Evolutionary conservation across 2,113 vertebrate species (phyloP), one percentile per base, ranked within the genome.

Genomic region (Callionymus lyra): DNA sequence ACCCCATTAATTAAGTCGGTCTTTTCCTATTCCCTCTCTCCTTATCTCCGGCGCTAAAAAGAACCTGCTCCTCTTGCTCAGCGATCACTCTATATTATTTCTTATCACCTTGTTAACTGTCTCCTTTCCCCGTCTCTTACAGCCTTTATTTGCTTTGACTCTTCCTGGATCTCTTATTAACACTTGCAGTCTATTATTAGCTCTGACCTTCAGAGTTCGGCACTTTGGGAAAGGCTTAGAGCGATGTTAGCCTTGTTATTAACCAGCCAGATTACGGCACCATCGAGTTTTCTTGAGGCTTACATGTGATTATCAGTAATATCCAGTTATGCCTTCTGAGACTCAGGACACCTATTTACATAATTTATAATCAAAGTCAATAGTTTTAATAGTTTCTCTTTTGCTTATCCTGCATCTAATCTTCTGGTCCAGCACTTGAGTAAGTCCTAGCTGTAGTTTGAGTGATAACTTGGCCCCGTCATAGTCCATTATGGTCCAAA

Each of bases 1-100:
- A 71, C 61, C 40, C 68, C 68, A 63, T 80, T 76, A 80, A 75
- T 82, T 74, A 73, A 61, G 59, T 17, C 6, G 6, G 37, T 47
- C 56, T 44, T 64, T 62, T 58, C 60, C 44, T 60, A 33, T 27
- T 35, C 49, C 47, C 50, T 51, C 44, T 61, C 65, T 31, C 56
- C 48, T 52, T 55, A 48, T 66, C 48, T 16, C 49, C 45, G 53
- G 38, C 64, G 58, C 64, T 41, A 65, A 61, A 67, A 68, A 68
- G 32, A 45, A 4, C 21, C 21, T 27, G 19, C 54, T 43, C 50
- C 51, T 64, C 48, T 70, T 46, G 44, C 40, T 49, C 47, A 31
- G 44, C 59, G 51, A 63, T 72, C 54, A 34, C 56, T 41, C 50
- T 13, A 31, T 42, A 48, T 45, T 51, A 41, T 37, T 9, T 44